phyloP scores from a whole-genome alignment of 2,113 vertebrate species.

The Cyanistes caeruleus region DNA sequence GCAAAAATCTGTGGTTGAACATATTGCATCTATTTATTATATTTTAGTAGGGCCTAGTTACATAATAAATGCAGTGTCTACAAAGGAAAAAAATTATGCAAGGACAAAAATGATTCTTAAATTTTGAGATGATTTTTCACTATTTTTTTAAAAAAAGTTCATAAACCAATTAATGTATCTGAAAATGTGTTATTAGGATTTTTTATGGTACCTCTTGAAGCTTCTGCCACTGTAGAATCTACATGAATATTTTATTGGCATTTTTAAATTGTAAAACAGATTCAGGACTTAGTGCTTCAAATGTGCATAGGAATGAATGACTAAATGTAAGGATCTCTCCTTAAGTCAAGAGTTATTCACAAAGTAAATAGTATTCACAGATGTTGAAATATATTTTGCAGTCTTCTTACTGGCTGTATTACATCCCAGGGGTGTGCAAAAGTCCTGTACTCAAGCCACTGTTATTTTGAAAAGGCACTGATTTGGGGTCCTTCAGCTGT shows the following conservation, averaged over 20 bases:
- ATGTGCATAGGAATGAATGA: background rate
- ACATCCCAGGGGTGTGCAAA: background rate
- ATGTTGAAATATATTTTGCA: background rate
- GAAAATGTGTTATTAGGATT: background rate
- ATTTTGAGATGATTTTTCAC: background rate
- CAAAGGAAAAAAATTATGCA: background rate
- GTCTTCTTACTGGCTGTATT: background rate
- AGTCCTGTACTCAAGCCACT: background rate
- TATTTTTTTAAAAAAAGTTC: background rate
- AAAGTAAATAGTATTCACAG: background rate
- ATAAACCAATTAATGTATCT: background rate
- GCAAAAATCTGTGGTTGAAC: background rate
- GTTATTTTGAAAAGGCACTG: background rate
- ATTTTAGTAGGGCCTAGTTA: background rate
- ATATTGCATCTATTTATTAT: background rate
- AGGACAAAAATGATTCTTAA: background rate
- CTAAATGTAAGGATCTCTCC: background rate
- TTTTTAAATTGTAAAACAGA: background rate
- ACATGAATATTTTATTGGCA: background rate
- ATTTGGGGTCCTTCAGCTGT: background rate
- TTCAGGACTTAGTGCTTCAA: background rate
- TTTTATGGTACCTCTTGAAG: background rate
- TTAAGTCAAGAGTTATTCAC: background rate
- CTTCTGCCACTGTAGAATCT: background rate
- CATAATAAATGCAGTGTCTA: background rate